Conservation (phyloP, 2,797 vertebrate genomes). For the Karalla daura region DNA sequence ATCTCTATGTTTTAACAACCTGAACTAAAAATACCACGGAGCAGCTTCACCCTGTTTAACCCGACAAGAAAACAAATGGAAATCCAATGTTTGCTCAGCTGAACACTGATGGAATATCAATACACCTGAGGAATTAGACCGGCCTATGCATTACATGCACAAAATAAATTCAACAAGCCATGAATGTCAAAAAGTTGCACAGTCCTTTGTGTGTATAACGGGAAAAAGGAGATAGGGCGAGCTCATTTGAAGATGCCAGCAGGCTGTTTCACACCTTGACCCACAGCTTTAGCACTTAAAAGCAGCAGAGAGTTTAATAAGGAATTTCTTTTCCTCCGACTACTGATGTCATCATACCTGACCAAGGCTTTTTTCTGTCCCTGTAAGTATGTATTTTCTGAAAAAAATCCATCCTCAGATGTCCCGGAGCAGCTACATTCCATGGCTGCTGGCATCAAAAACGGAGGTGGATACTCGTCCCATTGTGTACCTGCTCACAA, state of each 20-base stretch:
- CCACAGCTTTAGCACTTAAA: not conserved
- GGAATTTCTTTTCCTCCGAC: not conserved
- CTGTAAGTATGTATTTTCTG: too few species aligned
- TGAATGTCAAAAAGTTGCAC: not conserved
- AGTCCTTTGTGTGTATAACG: not conserved
- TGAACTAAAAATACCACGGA: not conserved
- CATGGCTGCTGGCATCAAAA: too few species aligned
- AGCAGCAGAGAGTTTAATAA: not conserved
- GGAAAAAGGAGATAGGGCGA: not conserved
- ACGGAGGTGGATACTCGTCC: too few species aligned
- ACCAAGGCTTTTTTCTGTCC: not conserved
- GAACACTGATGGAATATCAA: conserved; percentile 1
- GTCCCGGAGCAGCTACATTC: too few species aligned
- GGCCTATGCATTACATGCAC: not conserved
- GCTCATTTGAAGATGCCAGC: not conserved
- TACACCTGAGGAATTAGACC: not conserved
- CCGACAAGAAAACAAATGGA: conserved; percentile 2
- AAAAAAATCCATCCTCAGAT: too few species aligned
- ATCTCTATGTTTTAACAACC: conserved; percentile 6
- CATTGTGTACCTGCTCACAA: too few species aligned
- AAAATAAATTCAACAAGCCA: not conserved
- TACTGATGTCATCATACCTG: not conserved
- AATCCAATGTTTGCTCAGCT: conserved; percentile 10
- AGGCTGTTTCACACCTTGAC: conserved; percentile 5
- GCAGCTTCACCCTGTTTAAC: not conserved